Evolutionary conservation across 1,140 invertebrate species (phyloP).

Genomic region (Brachionus paranguensis): DNA sequence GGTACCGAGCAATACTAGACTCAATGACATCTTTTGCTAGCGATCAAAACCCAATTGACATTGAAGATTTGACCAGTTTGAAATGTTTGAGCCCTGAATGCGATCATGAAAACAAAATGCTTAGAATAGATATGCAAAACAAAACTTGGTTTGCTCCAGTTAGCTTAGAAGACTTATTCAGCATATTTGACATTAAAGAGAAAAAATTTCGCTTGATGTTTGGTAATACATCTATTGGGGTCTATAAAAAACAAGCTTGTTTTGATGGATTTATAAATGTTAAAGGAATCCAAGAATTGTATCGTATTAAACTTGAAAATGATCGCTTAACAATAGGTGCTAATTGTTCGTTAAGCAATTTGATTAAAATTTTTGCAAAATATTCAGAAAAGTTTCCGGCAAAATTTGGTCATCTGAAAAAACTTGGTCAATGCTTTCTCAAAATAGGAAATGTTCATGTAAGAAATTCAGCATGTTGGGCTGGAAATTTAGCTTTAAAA

Average conservation of each 20-base stretch:
- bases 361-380: background rate
- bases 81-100: background rate
- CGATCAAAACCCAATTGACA: slow-evolving; percentile 13
- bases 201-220: background rate
- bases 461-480: slow-evolving; percentile 58
- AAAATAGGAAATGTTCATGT: slow-evolving; percentile 5
- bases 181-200: background rate
- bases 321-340: background rate
- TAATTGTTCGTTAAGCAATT: background rate
- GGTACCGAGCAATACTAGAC: slow-evolving; percentile 53
- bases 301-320: background rate
- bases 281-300: background rate
- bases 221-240: slow-evolving; percentile 30
- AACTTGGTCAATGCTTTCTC: too few relatives aligned
- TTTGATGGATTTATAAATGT: background rate
- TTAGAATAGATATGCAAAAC: background rate
- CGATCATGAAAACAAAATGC: background rate
- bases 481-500: slow-evolving; percentile 73
- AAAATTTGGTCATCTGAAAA: background rate
- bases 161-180: background rate
- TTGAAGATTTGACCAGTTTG: slow-evolving; percentile 2
- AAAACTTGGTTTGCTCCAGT: background rate
- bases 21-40: slow-evolving; percentile 41
- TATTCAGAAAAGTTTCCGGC: background rate
- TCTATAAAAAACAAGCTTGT: background rate